Base-by-base conservation (phyloP, 1,140 invertebrate species). In the Aphis gossypii region DNA sequence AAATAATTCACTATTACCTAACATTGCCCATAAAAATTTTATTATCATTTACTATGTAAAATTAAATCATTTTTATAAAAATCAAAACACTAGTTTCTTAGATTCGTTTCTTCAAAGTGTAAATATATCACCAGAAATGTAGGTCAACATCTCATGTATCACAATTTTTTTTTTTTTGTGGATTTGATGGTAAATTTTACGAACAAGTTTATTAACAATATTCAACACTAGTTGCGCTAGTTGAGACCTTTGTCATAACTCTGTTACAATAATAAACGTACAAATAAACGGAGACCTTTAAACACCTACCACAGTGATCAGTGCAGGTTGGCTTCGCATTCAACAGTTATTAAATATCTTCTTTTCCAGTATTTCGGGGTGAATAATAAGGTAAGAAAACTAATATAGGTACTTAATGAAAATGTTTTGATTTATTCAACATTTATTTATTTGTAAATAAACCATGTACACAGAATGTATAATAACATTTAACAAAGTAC, bases 191-290 rank as follows among this genome's bases (percentile, higher is more conserved):
- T n/a, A n/a, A 76, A 14, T 76, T 76, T 18, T 35, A 76, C 3
- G 14, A n/a, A n/a, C 14, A 68, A 76, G 14, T 21, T 5, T 76
- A n/a, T n/a, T n/a, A n/a, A n/a, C n/a, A n/a, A n/a, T 35, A 76
- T 76, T 76, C 30, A 76, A n/a, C 60, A 76, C 60, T 76, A 76
- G 60, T 76, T n/a, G 60, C n/a, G 60, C 60, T 76, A n/a, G 60
- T 76, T 76, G 60, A 76, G n/a, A 76, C 60, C 4, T n/a, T 76
- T 2, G n/a, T 76, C 14, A n/a, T 14, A 76, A 76, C n/a, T 76
- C 4, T 76, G 30, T 76, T 23, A 76, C 11, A n/a, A 35, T 35
- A 35, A 35, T 35, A 35, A 35, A 35, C 35, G 35, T 35, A 35
- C 35, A 35, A 35, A 35, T n/a, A 68, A 14, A 76, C 60, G 30